Evolutionary conservation across 2,113 vertebrate genomes (phyloP), one percentile per base, ranked within the genome.

Genomic region (Tamias sibiricus): DNA sequence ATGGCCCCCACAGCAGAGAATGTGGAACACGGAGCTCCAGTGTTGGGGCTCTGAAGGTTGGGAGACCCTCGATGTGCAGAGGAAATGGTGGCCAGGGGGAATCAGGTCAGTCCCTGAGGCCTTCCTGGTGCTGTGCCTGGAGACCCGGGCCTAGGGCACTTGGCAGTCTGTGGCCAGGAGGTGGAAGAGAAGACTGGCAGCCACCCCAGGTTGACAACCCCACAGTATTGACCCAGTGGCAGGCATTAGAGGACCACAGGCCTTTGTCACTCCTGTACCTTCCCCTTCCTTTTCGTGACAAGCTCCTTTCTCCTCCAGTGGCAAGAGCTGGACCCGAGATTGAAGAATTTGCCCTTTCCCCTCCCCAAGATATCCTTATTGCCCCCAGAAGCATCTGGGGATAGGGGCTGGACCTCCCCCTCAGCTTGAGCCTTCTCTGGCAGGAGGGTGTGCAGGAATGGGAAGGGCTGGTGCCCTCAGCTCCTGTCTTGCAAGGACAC

Each of bases 1-100:
- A 57, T 0, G 0, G 35, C 0, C 30, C 8, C 47, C 19, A 22
- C 28, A 22, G 40, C 54, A 47, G 57, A 81, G 10, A 32, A 2
- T 9, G 8, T 30, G n/a, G 10, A n/a, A 2, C 17, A 13, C 35
- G 47, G 13, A 40, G 64, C 66, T 24, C 32, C 16, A 0, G 10
- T 14, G 75, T 79, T 35, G 2, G 32, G n/a, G 19, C 19, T 40
- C 11, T 80, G 42, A 22, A 24, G 12, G 57, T n/a, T 52, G 16
- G 69, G 72, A 30, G 37, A 3, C n/a, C 72, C 77, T 57, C 68
- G 49, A n/a, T 62, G 9, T 40, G 82, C 37, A 84, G 42, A 76
- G 62, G 92, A 44, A 71, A n/a, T 44, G 30, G 32, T 47, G 17
- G 35, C 30, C 0, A 19, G 68, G 72, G 20, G 19, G 22, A 32